These are phyloP conservation scores for Allygus modestus DNA, from an alignment of 2,888 invertebrate species.

Conservation along the genomic window DNA sequence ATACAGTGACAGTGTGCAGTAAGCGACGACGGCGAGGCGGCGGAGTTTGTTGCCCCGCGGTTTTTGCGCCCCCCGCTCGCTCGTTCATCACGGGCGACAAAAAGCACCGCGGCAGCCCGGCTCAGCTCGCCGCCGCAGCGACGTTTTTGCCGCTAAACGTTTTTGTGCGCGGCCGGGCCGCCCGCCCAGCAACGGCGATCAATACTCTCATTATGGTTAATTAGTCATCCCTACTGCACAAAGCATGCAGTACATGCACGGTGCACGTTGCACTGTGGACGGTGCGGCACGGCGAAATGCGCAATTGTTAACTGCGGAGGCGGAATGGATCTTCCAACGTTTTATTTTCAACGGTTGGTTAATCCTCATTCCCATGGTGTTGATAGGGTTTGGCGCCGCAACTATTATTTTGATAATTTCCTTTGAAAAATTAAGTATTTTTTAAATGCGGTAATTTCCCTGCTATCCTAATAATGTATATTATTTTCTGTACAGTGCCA, in stretches of 20 bases:
- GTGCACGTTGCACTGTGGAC: too few relatives aligned
- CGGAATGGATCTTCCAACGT: too few relatives aligned
- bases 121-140: conserved; percentile 46
- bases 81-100: conserved; percentile 33
- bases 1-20: conserved; percentile 21
- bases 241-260: not conserved
- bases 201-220: conserved; percentile 55
- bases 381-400: too few relatives aligned
- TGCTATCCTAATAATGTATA: too few relatives aligned
- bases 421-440: too few relatives aligned
- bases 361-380: too few relatives aligned
- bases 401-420: too few relatives aligned
- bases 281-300: too few relatives aligned
- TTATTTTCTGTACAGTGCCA: too few relatives aligned
- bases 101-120: conserved; percentile 45
- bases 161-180: conserved; percentile 60
- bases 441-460: too few relatives aligned
- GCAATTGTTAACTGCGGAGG: too few relatives aligned
- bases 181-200: conserved; percentile 21
- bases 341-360: too few relatives aligned
- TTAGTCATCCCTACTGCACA: conserved; percentile 50
- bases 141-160: conserved; percentile 52
- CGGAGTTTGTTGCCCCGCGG: conserved; percentile 29
- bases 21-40: conserved; percentile 17
- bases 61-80: conserved; percentile 30